Base-by-base conservation (phyloP, 2,113 vertebrate genomes). In the Microtus ochrogaster region DNA sequence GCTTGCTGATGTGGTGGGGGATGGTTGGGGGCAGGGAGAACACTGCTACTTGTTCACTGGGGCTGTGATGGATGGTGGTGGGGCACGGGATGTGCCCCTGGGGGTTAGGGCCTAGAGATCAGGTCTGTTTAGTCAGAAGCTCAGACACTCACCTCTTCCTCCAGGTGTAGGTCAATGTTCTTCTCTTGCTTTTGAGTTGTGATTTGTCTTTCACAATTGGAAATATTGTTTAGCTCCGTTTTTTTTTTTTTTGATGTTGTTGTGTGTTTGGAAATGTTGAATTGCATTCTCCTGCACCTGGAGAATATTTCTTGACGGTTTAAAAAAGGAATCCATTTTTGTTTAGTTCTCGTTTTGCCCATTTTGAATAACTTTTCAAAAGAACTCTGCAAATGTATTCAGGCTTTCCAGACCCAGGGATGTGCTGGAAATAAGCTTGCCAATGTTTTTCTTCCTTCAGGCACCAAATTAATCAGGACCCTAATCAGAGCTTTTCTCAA, bases 181-280 rank as follows among this genome's bases (percentile, higher is more conserved):
- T 61, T 85, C 47, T 97, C 66, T 92, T 92, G 12, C 16, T 92
- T 96, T 74, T 91, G 44, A 87, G 17, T 68, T 93, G 63, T 91
- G 52, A 11, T 72, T 3, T 66, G 26, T 58, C 55, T 63, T 87
- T 83, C 74, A 85, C 68, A 95, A 36, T 24, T 94, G 77, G 73
- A 93, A 88, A 21, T 55, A 41, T 36, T n/a, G 36, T 4, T 91
- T 90, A 84, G 63, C 3, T 24, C 13, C 72, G 16, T 81, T 91
- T 91, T 8, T 68, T 68, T 47, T 49, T 7, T 49, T 49, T 1
- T 49, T 49, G 49, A 12, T 11, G 49, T 49, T 30, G 65, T 70
- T 96, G 4, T 55, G 58, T 77, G 24, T 89, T 92, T 95, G 36
- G 22, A 70, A 88, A 68, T 92, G 26, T 79, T 79, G 63, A n/a